Conservation (phyloP, 2,888 invertebrate species). For the Noctuana brunneofusca region DNA sequence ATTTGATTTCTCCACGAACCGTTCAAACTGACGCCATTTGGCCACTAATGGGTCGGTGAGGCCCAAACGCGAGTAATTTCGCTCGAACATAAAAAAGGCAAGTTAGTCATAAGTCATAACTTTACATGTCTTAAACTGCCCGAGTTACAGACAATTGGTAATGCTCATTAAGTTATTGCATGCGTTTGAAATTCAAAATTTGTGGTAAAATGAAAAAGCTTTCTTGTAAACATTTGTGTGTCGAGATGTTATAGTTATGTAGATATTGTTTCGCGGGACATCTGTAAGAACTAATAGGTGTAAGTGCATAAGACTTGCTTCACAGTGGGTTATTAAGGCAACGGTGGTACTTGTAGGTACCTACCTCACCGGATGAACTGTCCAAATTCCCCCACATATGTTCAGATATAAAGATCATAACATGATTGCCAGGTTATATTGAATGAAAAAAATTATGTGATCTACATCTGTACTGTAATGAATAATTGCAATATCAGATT, state of each 20-base stretch:
- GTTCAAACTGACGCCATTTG: conserved; percentile 64
- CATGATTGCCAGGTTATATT: too few relatives aligned
- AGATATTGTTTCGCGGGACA: not conserved
- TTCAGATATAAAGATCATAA: too few relatives aligned
- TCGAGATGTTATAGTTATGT: not conserved
- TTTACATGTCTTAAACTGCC: conserved; percentile 66
- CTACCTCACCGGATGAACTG: too few relatives aligned
- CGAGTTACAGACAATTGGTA: conserved; percentile 76
- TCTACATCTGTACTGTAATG: too few relatives aligned
- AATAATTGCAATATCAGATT: too few relatives aligned
- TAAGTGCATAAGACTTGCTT: too few relatives aligned
- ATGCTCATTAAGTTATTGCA: conserved; percentile 74
- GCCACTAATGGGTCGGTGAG: conserved; percentile 65
- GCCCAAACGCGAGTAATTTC: conserved; percentile 62
- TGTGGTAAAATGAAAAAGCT: conserved; percentile 7
- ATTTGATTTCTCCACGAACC: conserved; percentile 76
- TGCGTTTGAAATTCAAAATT: not conserved
- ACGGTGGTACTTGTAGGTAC: too few relatives aligned
- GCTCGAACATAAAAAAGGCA: conserved; percentile 61
- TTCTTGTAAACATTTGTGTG: conserved; percentile 4
- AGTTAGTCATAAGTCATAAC: conserved; percentile 52
- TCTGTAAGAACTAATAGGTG: too few relatives aligned
- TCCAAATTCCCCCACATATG: too few relatives aligned
- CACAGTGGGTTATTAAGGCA: too few relatives aligned
- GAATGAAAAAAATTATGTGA: too few relatives aligned